Evolutionary conservation across 2,888 invertebrate species (phyloP).

Genomic region (Lasioglossum leucozonium): DNA sequence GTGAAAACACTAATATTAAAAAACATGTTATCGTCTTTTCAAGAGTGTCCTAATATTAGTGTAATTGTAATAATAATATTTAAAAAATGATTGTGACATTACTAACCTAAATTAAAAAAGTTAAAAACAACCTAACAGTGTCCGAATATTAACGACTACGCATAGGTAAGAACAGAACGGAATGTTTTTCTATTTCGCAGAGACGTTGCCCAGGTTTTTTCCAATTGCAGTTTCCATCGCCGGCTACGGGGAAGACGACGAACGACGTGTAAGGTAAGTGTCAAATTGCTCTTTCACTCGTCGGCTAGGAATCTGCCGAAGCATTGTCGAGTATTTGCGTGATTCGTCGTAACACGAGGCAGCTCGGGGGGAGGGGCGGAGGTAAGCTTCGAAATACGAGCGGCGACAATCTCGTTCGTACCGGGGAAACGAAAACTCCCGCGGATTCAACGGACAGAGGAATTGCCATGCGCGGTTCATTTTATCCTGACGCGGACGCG

Average conservation of each 20-base stretch:
- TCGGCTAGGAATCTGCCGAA: not conserved
- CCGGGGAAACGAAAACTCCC: not conserved
- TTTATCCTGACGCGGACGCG: not conserved
- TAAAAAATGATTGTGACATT: too few species aligned
- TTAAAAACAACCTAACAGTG: too few species aligned
- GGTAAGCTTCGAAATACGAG: slow-evolving; percentile 20
- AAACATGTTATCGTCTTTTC: too few species aligned
- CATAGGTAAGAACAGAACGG: too few species aligned
- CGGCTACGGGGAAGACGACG: not conserved
- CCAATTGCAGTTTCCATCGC: not conserved
- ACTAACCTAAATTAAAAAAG: too few species aligned
- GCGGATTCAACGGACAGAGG: not conserved
- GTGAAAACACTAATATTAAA: too few species aligned
- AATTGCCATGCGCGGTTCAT: slow-evolving; percentile 16
- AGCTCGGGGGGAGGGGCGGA: not conserved
- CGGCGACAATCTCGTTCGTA: not conserved
- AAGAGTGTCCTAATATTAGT: too few species aligned
- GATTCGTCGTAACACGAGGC: slow-evolving; percentile 26
- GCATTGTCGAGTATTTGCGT: slow-evolving; percentile 24
- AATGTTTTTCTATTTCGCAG: not conserved
- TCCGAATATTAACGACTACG: too few species aligned
- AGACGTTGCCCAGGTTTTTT: not conserved
- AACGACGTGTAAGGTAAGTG: not conserved
- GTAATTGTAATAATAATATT: too few species aligned
- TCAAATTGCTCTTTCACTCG: not conserved